Evolutionary conservation across 2,113 vertebrate genomes (phyloP).

Genomic region (Rhinopomastus cyanomelas): DNA sequence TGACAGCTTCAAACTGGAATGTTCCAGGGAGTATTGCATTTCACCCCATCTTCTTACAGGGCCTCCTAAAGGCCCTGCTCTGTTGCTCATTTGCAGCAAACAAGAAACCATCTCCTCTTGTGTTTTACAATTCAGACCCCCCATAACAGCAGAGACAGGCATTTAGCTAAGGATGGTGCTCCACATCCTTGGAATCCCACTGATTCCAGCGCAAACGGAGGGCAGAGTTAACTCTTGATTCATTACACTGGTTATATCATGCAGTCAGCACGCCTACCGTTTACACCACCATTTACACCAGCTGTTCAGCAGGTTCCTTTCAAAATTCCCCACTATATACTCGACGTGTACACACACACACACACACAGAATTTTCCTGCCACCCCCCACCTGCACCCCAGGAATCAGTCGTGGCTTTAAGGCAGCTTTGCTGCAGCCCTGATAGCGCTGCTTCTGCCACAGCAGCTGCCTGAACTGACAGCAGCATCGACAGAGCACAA

Average conservation of each 20-base stretch:
- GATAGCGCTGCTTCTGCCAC: not conserved
- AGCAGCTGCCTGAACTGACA: slow-evolving; percentile 6
- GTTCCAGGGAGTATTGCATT: not conserved
- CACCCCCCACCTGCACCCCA: not conserved
- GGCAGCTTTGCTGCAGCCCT: slow-evolving; percentile 8
- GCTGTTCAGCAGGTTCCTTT: not conserved
- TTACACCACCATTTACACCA: not conserved
- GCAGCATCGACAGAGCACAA: not conserved
- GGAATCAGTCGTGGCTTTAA: not conserved
- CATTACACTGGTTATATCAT: not conserved
- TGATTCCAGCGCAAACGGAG: not conserved
- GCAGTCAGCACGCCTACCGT: not conserved
- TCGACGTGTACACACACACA: not conserved
- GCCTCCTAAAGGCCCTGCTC: not conserved
- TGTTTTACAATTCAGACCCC: not conserved
- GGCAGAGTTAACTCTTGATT: not conserved
- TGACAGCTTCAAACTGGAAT: not conserved
- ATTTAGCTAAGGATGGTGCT: not conserved
- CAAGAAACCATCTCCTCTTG: not conserved
- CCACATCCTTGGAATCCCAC: not conserved
- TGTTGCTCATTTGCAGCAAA: not conserved
- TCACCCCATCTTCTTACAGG: not conserved
- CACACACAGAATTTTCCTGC: not conserved
- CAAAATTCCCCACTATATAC: not conserved
- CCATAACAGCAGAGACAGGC: not conserved